Evolutionary conservation across 2,797 vertebrate genomes (phyloP).

Genomic region (Mareca strepera): DNA sequence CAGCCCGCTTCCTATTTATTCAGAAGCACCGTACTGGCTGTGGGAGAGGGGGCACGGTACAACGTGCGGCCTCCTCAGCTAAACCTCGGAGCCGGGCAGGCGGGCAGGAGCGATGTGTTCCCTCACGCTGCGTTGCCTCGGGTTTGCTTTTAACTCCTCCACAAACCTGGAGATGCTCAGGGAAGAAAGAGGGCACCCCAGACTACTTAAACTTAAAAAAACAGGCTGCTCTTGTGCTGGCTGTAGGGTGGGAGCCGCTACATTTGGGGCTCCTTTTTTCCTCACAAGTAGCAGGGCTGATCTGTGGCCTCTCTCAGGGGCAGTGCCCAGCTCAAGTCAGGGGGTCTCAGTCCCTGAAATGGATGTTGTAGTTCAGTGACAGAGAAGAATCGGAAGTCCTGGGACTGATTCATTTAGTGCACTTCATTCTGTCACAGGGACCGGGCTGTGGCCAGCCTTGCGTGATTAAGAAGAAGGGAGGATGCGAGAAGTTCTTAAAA

Average conservation of each 20-base stretch:
- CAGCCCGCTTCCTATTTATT: constrained; percentile 39
- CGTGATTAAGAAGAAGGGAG: neutral
- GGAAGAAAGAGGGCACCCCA: neutral
- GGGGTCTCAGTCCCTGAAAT: neutral
- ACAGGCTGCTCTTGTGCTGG: neutral
- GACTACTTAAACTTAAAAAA: neutral
- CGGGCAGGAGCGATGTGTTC: rapidly evolving
- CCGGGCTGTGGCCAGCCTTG: neutral
- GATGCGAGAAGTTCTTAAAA: neutral
- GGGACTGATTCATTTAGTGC: neutral
- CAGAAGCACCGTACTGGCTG: neutral
- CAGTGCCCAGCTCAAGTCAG: neutral
- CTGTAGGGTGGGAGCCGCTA: neutral
- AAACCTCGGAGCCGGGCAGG: neutral
- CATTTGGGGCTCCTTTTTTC: neutral
- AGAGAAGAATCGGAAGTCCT: neutral
- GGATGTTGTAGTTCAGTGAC: neutral
- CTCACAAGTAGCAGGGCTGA: neutral
- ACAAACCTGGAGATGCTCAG: neutral
- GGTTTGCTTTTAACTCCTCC: neutral
- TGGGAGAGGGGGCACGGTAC: neutral
- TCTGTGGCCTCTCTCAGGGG: neutral
- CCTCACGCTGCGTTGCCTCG: neutral
- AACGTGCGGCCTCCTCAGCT: neutral
- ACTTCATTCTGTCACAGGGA: neutral